Conservation (phyloP, 1,140 invertebrate species). For the Trichonephila clavata region DNA sequence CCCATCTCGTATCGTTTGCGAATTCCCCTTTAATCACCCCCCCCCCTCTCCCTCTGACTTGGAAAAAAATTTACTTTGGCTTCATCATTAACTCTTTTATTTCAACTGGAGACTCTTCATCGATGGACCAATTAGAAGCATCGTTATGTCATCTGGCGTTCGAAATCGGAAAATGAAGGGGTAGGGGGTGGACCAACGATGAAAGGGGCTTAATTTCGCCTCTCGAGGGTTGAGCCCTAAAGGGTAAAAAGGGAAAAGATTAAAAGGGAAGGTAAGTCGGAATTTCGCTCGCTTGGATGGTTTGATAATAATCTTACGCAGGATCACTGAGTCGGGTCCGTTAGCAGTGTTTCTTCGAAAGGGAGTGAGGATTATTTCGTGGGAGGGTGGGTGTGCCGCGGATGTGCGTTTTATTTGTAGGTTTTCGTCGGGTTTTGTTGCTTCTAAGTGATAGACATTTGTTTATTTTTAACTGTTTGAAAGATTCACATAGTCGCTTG, state of each 20-base stretch:
- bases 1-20: not conserved
- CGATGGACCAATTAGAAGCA: conserved; percentile 57
- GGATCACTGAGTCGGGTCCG: not conserved
- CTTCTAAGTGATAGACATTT: too few relatives aligned
- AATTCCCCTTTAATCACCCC: not conserved
- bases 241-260: conserved; percentile 44
- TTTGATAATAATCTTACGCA: conserved; percentile 9
- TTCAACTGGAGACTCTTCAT: conserved; percentile 51
- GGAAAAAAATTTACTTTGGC: conserved; percentile 9
- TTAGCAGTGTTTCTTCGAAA: not conserved
- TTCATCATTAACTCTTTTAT: conserved; percentile 70
- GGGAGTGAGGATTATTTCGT: not conserved
- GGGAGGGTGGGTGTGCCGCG: not conserved
- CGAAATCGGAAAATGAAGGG: not conserved
- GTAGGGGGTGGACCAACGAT: conserved; percentile 1
- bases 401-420: not conserved
- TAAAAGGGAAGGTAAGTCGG: conserved; percentile 27
- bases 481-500: too few relatives aligned
- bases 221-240: conserved; percentile 35
- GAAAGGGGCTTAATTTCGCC: conserved; percentile 62
- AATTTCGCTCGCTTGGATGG: conserved; percentile 34
- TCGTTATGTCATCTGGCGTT: conserved; percentile 48
- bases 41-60: not conserved
- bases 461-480: too few relatives aligned
- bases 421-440: not conserved